Base-by-base conservation (phyloP, 2,113 vertebrate species). In the Struthidea cinerea region DNA sequence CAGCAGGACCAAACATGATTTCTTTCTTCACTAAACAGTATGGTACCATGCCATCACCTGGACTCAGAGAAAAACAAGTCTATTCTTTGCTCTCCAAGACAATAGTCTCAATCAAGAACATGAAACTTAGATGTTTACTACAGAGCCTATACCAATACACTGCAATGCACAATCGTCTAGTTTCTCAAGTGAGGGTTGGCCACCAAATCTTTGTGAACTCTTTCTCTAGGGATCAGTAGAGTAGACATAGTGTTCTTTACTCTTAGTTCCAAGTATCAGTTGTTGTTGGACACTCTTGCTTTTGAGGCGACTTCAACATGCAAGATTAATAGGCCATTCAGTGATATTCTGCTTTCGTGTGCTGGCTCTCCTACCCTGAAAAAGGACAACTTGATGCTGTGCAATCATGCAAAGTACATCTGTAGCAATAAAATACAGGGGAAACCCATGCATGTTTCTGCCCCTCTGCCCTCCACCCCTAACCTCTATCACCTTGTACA, bases 1-100 rank as follows among this genome's bases (percentile, higher is more conserved):
- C 11, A 77, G 41, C 13, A 49, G 47, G 35, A 84, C 35, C 16
- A 70, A 59, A 50, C 21, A 37, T 16, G 41, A 73, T 84, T 95
- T 95, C 59, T 87, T 74, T 52, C 47, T 77, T 91, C 41, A 32
- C 35, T 86, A 56, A 67, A 84, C 52, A 46, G 75, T 86, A 49
- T 68, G 56, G 68, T 71, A 81, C 24, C 59, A 80, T 28, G n/a
- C 37, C 56, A 68, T 59, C 84, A 76, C 26, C 65, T 79, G 37
- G 23, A 68, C 22, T 60, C 5, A 11, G 64, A 52, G 17, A 39
- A 65, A 82, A 59, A 19, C 8, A 42, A 73, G n/a, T 8, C 30
- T 60, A 0, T 49, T 71, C 33, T 71, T 64, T 69, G 22, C 17
- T 84, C 3, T 30, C 10, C 14, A 39, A 64, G 22, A 59, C 26